Evolutionary conservation across 1,140 invertebrate species (phyloP), one percentile per base, ranked within the genome.

Genomic region (Penaeus indicus): DNA sequence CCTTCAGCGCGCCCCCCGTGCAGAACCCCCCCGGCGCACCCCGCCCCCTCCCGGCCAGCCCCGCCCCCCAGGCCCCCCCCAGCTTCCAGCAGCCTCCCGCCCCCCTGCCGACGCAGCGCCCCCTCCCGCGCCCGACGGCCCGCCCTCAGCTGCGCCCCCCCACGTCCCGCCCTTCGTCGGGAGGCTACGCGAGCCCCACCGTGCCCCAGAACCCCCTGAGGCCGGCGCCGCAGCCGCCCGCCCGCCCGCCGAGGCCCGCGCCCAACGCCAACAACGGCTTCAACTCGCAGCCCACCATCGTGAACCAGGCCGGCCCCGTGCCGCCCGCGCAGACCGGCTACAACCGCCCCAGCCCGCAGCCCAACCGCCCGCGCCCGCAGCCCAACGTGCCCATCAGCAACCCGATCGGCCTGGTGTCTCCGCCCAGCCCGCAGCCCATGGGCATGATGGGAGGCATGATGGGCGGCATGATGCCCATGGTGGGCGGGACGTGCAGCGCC

Each of bases 401-500:
- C 61, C 86, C 86, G 63, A 78, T 88, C 11, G 81, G 81, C 54
- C 54, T 83, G 21, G 54, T 62, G 47, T 64, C 64, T 67, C 86
- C 81, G 42, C 25, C 81, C 81, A 78, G 60, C 61, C 81, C 60
- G n/a, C 69, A 64, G 69, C 19, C 86, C 10, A 75, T 27, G 5
- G 27, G 27, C 62, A 87, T 88, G 86, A 47, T 32, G n/a, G 79
- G 79, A 7, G 54, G 42, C 21, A 84, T 84, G 81, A 72, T 67
- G n/a, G 63, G 54, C 42, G 61, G 67, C 1, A 88, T 88, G 86
- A 54, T 54, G 86, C 60, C 75, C 19, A 77, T 78, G 72, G n/a
- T 67, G 25, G 82, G 79, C 0, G 86, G 86, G 4, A 84, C 86
- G 5, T 88, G 86, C 72, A 88, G 86, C 67, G 86, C 86, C 5